A percentile compares a stretch with the other conserved stretches of the same genome.
These are phyloP conservation scores for Drosophila kanekoi DNA, from an alignment of 2,888 invertebrate species.

Conservation along the genomic window DNA sequence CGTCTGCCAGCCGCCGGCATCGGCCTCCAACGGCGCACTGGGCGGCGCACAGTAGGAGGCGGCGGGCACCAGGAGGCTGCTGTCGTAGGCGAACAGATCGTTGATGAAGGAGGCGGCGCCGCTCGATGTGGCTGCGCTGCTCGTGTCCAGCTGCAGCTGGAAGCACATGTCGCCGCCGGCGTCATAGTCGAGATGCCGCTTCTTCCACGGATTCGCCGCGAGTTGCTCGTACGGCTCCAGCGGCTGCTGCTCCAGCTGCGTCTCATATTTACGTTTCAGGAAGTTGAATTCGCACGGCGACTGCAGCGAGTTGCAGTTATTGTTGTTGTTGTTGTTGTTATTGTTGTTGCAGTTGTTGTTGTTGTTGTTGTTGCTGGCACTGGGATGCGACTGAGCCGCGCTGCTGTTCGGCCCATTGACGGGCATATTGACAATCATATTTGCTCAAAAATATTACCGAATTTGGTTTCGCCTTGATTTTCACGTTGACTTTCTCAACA, in stretches of 20 bases:
- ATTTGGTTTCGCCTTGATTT: slow-evolving; percentile 8
- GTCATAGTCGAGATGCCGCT: slow-evolving; percentile 73
- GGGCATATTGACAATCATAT: slow-evolving; percentile 81
- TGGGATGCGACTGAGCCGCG: slow-evolving; percentile 21
- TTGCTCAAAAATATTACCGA: slow-evolving; percentile 2
- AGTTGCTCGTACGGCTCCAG: slow-evolving; percentile 53
- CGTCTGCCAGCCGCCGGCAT: slow-evolving; percentile 81
- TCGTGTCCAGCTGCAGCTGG: slow-evolving; percentile 61
- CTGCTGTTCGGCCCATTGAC: slow-evolving; percentile 56
- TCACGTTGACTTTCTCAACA: too few relatives aligned
- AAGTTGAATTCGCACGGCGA: slow-evolving; percentile 79
- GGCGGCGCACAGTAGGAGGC: slow-evolving; percentile 49
- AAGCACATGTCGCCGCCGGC: slow-evolving; percentile 61
- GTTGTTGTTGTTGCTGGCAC: slow-evolving; percentile 44
- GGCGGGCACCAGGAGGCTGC: slow-evolving; percentile 77
- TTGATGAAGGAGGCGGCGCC: slow-evolving; percentile 79
- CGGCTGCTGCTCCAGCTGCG: slow-evolving; percentile 38
- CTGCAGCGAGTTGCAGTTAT: slow-evolving; percentile 53
- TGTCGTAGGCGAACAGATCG: slow-evolving; percentile 83
- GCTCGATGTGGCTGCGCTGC: slow-evolving; percentile 1
- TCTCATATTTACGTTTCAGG: slow-evolving; percentile 81
- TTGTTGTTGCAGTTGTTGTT: slow-evolving; percentile 41
- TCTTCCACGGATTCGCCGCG: slow-evolving; percentile 76
- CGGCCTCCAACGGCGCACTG: slow-evolving; percentile 60
- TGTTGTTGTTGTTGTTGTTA: slow-evolving; percentile 54